Evolutionary conservation across 2,797 vertebrate genomes (phyloP).

Genomic region (Macroramphosus scolopax): DNA sequence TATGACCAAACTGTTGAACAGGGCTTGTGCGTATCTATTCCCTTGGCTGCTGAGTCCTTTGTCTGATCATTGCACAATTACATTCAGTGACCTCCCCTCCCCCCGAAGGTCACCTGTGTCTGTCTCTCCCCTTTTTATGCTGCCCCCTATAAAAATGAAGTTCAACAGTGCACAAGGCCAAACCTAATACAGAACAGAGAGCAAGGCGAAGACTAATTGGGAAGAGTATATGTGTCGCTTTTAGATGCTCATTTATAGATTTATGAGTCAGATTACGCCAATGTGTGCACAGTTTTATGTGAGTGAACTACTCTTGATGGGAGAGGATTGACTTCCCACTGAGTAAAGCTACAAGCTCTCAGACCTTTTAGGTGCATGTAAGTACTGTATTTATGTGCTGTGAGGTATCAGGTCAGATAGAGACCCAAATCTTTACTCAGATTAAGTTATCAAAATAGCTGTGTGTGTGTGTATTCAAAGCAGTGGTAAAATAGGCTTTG

Average conservation of each 20-base stretch:
- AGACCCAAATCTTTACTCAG: constrained; percentile 29
- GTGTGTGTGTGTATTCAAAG: constrained; percentile 18
- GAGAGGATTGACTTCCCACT: constrained; percentile 17
- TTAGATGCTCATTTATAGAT: constrained; percentile 17
- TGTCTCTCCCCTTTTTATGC: constrained; percentile 20
- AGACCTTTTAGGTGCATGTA: constrained; percentile 16
- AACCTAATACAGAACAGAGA: constrained; percentile 1
- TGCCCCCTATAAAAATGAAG: constrained; percentile 16
- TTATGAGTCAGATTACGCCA: constrained; percentile 5
- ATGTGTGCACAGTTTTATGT: constrained; percentile 1
- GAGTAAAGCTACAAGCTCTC: constrained; percentile 40
- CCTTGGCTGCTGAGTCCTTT: constrained; percentile 53
- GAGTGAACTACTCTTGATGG: constrained; percentile 7
- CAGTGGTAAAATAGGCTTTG: constrained; percentile 26
- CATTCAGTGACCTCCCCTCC: constrained; percentile 38
- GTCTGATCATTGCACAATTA: constrained; percentile 54
- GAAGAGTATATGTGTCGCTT: not conserved
- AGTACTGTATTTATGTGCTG: constrained; percentile 28
- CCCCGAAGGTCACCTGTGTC: constrained; percentile 56
- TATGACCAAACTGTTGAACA: constrained; percentile 24
- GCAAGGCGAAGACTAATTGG: not conserved
- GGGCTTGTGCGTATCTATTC: constrained; percentile 40
- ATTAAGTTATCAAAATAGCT: constrained; percentile 30
- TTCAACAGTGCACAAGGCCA: constrained; percentile 4
- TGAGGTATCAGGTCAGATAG: constrained; percentile 15